These are phyloP conservation scores for Ennomos fuscantarius DNA, from an alignment of 2,888 invertebrate genomes.

Conservation along the genomic window DNA sequence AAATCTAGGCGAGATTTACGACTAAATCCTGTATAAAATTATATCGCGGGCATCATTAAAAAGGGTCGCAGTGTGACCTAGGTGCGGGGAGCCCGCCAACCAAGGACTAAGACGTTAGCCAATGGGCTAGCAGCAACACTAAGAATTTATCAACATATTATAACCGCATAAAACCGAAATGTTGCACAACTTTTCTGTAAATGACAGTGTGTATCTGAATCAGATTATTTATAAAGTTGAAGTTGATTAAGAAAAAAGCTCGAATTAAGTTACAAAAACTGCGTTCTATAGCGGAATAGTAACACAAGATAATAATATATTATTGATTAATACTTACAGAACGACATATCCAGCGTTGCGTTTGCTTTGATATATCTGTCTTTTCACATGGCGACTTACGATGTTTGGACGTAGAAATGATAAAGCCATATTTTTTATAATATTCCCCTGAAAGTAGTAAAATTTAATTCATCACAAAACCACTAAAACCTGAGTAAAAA, in stretches of 20 bases:
- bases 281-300: background rate
- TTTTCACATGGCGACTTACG: slow-evolving; percentile 68
- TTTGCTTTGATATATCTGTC: slow-evolving; percentile 79
- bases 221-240: no score
- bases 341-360: slow-evolving; percentile 88
- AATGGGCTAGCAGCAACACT: no score
- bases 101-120: no score
- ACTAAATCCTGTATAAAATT: background rate
- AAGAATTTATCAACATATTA: no score
- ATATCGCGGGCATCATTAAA: no score
- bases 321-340: slow-evolving; percentile 83
- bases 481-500: slow-evolving; percentile 39
- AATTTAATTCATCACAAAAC: slow-evolving; percentile 56
- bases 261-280: background rate
- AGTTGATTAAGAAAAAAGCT: no score
- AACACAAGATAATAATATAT: background rate
- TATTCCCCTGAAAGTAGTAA: slow-evolving; percentile 11
- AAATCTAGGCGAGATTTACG: no score
- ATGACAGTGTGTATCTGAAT: no score
- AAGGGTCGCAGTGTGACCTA: no score
- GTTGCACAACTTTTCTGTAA: no score
- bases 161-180: no score
- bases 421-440: slow-evolving; percentile 62
- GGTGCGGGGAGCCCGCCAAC: no score
- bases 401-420: slow-evolving; percentile 73